phyloP scores from a whole-genome alignment of 2,888 invertebrate genomes.

The Dysmachus trigonus region DNA sequence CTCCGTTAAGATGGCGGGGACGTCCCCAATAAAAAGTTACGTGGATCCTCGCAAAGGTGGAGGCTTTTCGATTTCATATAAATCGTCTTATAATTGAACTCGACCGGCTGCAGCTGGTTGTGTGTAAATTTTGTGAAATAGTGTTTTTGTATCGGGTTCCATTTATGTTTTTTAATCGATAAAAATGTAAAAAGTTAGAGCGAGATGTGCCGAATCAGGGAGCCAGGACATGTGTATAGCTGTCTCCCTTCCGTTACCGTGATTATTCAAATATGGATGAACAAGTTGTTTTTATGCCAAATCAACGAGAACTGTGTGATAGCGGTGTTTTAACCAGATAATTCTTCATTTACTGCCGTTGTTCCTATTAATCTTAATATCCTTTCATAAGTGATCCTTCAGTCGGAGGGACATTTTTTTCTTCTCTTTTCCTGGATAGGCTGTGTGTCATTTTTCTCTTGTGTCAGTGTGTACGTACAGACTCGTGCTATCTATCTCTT shows the following conservation, averaged over 20 bases:
- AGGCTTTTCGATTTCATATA: background rate
- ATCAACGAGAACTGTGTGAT: background rate
- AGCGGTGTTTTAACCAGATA: background rate
- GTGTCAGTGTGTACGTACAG: background rate
- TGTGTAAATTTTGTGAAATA: background rate
- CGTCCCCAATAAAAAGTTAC: constrained; percentile 24
- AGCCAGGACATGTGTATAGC: background rate
- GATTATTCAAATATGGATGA: constrained; percentile 4
- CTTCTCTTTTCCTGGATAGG: background rate
- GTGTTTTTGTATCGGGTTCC: background rate
- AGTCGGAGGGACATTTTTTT: background rate
- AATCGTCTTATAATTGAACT: background rate
- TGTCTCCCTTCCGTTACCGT: constrained; percentile 22
- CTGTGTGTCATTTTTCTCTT: background rate
- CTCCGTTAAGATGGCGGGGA: constrained; percentile 41
- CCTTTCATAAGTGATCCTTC: background rate
- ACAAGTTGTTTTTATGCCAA: constrained; percentile 33
- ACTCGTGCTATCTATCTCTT: constrained; percentile 1
- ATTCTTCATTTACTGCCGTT: background rate
- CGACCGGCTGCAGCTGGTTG: background rate
- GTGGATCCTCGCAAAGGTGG: constrained; percentile 19
- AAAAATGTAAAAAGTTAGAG: constrained; percentile 24
- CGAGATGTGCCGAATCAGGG: background rate
- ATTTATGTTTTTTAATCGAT: constrained; percentile 36
- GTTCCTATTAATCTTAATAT: constrained; percentile 22